Base-by-base conservation (phyloP, 2,113 vertebrate species). In the Dunckerocampus dactyliophorus region DNA sequence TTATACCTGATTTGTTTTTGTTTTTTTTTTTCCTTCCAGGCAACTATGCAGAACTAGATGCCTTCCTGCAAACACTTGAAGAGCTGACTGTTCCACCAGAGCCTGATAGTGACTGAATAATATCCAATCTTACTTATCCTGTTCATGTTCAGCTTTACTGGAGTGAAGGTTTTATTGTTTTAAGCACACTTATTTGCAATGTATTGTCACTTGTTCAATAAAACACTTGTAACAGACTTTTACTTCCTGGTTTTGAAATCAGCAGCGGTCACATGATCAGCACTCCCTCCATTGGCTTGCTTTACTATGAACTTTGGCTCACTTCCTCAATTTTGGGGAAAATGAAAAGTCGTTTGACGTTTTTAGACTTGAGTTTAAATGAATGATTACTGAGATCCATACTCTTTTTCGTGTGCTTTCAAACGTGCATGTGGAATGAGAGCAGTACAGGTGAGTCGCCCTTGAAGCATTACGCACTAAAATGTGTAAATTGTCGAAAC, bases 301-400 rank as follows among this genome's bases (percentile, higher is more conserved):
- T 79, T 76, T 22, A 72, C 42, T 79, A 59, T 88, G 85, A 86
- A 89, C 88, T 89, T 88, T 84, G 80, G 69, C 65, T 84, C 62
- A 46, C 66, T 82, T 80, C 81, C 85, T 80, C 65, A 43, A 12
- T 43, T 43, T n/a, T 51, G 69, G 3, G 10, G 47, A 1, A 28
- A 51, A 21, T 11, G 19, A 47, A 52, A 17, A 5, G 14, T 49
- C 34, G 39, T 7, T 4, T 34, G 31, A 34, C 31, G 31, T 34
- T 14, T 56, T 56, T 14, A 6, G 1, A 56, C 11, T 42, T 1
- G 0, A 20, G 4, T 19, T 16, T 17, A 11, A 54, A 34, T 7
- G 31, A 14, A 14, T 14, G 11, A 42, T 39, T 39, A 6, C 11
- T n/a, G 28, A 10, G 9, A n/a, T 12, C 28, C 0, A 19, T 37